Evolutionary conservation across 2,113 vertebrate species (phyloP), one percentile per base, ranked within the genome.

Genomic region (Lanius ludovicianus): DNA sequence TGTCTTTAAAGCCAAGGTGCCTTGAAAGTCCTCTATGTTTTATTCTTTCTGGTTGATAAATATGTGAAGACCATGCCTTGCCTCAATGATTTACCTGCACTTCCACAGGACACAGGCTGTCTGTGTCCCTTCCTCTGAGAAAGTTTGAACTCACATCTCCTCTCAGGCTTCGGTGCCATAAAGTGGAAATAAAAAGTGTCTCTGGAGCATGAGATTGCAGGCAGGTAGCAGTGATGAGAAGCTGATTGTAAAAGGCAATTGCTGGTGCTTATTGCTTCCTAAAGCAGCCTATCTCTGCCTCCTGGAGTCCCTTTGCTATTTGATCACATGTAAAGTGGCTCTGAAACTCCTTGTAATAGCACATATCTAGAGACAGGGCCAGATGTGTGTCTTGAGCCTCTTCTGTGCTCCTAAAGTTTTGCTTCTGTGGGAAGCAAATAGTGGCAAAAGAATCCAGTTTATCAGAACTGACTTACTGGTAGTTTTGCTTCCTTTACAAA

Each of bases 241-340:
- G 35, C 83, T 92, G 92, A 93, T 88, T 95, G 80, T n/a, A 63
- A 81, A 84, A 92, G 69, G 53, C 62, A 64, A 8, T 74, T 67
- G 27, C 59, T 78, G 60, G 47, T 44, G 28, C 69, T 84, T 90
- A 70, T 60, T 9, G 0, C 53, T 91, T 78, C 15, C 55, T 57
- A 46, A 88, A 73, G 85, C 79, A 84, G 67, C 57, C n/a, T 89
- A 1, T 35, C 64, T 42, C 50, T 84, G 52, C 44, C 67, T 76
- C 0, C n/a, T 9, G 22, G 67, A 52, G 47, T 47, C n/a, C 25
- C 75, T 75, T 82, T 68, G 53, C 60, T 78, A 2, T 59, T 89
- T 44, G 78, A 42, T 69, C 37, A 17, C 17, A 7, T 22, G 49
- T 9, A 53, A 71, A 14, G 31, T 57, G n/a, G 11, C 49, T 86